These are phyloP conservation scores for Oxygymnocypris stewartii DNA, from an alignment of 2,113 vertebrate species.

Conservation along the genomic window DNA sequence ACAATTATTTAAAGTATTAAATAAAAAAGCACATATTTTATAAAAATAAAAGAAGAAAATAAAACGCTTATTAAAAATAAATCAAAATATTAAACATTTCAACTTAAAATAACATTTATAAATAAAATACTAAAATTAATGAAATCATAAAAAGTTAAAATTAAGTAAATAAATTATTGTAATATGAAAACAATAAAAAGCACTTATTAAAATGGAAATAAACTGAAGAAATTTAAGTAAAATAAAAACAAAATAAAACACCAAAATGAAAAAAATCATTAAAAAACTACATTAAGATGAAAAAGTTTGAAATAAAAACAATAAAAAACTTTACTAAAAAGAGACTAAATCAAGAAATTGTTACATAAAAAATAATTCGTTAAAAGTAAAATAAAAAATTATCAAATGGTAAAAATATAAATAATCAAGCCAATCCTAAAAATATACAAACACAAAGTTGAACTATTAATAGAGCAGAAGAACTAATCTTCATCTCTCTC, in stretches of 20 bases:
- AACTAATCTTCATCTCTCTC: neutral
- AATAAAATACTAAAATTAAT: neutral
- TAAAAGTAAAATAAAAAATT: neutral
- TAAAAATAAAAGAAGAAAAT: neutral
- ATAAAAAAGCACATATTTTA: too few relatives aligned
- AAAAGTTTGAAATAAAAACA: too few relatives aligned
- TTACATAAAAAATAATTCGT: neutral
- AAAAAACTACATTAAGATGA: too few relatives aligned
- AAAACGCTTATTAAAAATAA: too few relatives aligned
- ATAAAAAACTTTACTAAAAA: neutral
- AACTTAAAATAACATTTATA: neutral
- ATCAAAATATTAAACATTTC: neutral
- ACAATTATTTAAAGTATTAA: too few relatives aligned
- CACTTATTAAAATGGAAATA: neutral
- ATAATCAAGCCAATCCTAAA: too few relatives aligned
- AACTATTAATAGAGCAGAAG: neutral
- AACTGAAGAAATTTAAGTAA: neutral
- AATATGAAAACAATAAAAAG: neutral
- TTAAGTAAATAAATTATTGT: neutral
- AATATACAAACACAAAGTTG: neutral
- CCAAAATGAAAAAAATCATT: neutral
- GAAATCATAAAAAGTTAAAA: neutral
- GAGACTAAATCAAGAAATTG: too few relatives aligned
- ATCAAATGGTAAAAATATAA: too few relatives aligned
- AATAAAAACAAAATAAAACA: neutral